Percentiles rank a stretch among this genome's conserved stretches.
Conservation (phyloP, 2,797 vertebrate genomes). For the Gadopsis bispinosus region DNA sequence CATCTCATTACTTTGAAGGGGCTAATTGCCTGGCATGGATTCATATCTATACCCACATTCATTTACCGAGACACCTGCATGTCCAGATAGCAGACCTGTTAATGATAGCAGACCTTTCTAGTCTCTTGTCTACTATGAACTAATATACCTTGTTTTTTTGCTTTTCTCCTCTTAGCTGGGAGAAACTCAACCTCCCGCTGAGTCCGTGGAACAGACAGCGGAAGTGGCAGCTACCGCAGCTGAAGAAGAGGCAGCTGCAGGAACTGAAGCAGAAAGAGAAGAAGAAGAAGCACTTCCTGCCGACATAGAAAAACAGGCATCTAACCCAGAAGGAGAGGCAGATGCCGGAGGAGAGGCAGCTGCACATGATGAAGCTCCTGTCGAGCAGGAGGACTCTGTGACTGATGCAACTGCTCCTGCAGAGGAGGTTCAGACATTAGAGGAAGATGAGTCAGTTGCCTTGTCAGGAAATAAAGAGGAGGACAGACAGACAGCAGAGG, state of each 20-base stretch:
- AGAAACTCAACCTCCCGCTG: constrained; percentile 25
- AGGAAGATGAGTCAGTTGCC: constrained; percentile 28
- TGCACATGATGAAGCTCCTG: constrained; percentile 37
- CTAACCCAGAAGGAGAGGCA: background rate
- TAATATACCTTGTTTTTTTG: constrained; percentile 14
- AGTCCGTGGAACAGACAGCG: constrained; percentile 35
- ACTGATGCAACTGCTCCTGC: constrained; percentile 37
- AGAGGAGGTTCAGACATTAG: constrained; percentile 37
- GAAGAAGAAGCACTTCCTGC: constrained; percentile 20
- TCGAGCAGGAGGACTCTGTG: constrained; percentile 48
- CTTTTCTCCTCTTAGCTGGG: constrained; percentile 52
- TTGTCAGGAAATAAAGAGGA: constrained; percentile 35
- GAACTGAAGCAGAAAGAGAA: constrained; percentile 25
- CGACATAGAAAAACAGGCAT: constrained; percentile 5
- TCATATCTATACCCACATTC: constrained; percentile 13
- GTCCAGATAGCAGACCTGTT: background rate
- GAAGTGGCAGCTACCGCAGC: constrained; percentile 16
- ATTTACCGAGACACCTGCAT: background rate
- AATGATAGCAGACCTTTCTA: background rate
- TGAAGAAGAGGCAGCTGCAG: constrained; percentile 34
- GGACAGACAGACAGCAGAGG: constrained; percentile 26
- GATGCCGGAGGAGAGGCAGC: constrained; percentile 11
- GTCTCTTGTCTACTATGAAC: constrained; percentile 1
- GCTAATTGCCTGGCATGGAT: constrained; percentile 66
- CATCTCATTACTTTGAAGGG: constrained; percentile 57